Evolutionary conservation across 64 coral and sea anemone genomes (phyloP).

Genomic region (Montipora cactus): DNA sequence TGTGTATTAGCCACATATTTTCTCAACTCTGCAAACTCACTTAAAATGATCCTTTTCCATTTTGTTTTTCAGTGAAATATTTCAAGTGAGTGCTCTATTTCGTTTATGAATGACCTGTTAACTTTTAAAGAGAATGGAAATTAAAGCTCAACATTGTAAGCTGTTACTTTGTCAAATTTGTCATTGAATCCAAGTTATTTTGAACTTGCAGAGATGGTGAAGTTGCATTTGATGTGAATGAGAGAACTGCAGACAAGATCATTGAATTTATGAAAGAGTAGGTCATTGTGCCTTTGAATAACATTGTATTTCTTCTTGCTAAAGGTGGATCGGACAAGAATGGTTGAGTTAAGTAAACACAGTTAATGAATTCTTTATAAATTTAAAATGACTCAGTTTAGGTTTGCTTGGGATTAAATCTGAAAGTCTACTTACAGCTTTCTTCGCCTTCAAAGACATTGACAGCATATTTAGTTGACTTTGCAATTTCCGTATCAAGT

Average conservation of each 20-base stretch:
- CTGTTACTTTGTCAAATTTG: not conserved
- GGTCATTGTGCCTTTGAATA: slow-evolving; percentile 22
- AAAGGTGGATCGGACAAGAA: too few relatives aligned
- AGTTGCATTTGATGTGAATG: slow-evolving; percentile 97
- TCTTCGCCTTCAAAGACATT: too few relatives aligned
- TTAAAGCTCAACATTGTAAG: not conserved
- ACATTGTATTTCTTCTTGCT: not conserved
- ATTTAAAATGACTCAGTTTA: too few relatives aligned
- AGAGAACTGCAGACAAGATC: slow-evolving; percentile 94
- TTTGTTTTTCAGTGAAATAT: slow-evolving; percentile 92
- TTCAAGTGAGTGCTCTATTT: slow-evolving; percentile 81
- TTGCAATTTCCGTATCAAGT: too few relatives aligned
- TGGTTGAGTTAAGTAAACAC: too few relatives aligned
- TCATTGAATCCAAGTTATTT: not conserved
- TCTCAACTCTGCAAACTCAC: not conserved
- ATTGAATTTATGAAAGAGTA: slow-evolving; percentile 98
- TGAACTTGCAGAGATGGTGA: slow-evolving; percentile 82
- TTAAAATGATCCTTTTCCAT: slow-evolving; percentile 2
- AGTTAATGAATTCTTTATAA: too few relatives aligned
- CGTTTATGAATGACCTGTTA: too few relatives aligned
- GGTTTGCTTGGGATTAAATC: too few relatives aligned
- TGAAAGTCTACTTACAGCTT: too few relatives aligned
- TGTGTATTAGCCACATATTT: not conserved
- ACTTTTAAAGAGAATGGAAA: not conserved
- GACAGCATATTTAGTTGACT: too few relatives aligned